Evolutionary conservation across 1,140 invertebrate species (phyloP).

Genomic region (Drosophila sproati): DNA sequence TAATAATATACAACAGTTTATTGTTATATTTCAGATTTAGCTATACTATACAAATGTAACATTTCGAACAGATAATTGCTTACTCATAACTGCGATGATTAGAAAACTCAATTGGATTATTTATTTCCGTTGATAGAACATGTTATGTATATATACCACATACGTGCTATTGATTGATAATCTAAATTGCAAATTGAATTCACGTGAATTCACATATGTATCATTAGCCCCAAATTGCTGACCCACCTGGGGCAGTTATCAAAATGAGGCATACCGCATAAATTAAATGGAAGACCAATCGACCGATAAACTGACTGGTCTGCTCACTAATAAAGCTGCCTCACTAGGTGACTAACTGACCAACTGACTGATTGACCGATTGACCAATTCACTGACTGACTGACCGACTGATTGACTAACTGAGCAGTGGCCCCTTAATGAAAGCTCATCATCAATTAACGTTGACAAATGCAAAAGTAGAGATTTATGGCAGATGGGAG

Average conservation of each 20-base stretch:
- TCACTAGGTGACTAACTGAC: slow-evolving; percentile 4
- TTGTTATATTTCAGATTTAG: no score
- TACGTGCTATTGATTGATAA: not conserved
- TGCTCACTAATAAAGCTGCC: slow-evolving; percentile 21
- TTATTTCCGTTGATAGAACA: no score
- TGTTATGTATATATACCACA: no score
- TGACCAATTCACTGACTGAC: slow-evolving; percentile 21
- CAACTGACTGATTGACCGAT: slow-evolving; percentile 23
- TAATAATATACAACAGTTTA: no score
- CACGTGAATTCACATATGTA: slow-evolving; percentile 32
- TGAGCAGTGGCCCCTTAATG: slow-evolving; percentile 55
- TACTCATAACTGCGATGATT: no score
- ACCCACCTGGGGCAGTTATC: slow-evolving; percentile 52
- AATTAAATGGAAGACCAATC: slow-evolving; percentile 63
- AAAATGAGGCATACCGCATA: slow-evolving; percentile 71
- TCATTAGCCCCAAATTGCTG: slow-evolving; percentile 61
- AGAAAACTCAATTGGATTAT: no score
- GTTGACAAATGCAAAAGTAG: slow-evolving; percentile 66
- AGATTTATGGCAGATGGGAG: not conserved
- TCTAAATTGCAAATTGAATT: slow-evolving; percentile 54
- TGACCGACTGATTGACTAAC: slow-evolving; percentile 31
- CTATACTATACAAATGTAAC: no score
- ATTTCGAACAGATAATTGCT: no score
- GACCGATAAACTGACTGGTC: slow-evolving; percentile 4
- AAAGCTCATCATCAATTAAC: slow-evolving; percentile 75